phyloP scores from a whole-genome alignment of 92 coral and sea anemone species.

The Plumapathes pennacea region DNA sequence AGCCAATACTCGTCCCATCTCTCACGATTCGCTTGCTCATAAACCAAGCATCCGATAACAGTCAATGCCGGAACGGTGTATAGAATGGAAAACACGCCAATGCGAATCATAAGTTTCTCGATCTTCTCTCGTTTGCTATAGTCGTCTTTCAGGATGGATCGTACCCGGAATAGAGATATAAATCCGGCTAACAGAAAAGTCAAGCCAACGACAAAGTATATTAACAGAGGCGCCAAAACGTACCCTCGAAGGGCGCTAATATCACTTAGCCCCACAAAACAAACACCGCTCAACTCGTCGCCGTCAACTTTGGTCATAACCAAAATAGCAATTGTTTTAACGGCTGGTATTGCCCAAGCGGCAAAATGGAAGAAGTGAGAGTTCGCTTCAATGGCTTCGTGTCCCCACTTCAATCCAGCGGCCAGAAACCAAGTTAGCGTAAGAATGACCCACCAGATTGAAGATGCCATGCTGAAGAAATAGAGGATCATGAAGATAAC shows the following conservation, averaged over 20 bases:
- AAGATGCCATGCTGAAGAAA: slow-evolving; percentile 98
- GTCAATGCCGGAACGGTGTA: slow-evolving; percentile 95
- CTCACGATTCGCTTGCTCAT: slow-evolving; percentile 92
- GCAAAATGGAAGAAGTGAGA: slow-evolving; percentile 99
- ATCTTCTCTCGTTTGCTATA: slow-evolving; percentile 94
- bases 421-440: slow-evolving; percentile 98
- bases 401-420: slow-evolving; percentile 99
- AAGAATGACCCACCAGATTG: slow-evolving; percentile 98
- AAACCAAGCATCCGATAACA: slow-evolving; percentile 89
- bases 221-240: slow-evolving; percentile 89
- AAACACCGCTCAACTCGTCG: slow-evolving; percentile 95
- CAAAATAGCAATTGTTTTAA: slow-evolving; percentile 93
- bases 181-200: slow-evolving; percentile 94
- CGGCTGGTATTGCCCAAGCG: slow-evolving; percentile 99
- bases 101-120: slow-evolving; percentile 98
- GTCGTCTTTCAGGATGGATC: slow-evolving; percentile 92
- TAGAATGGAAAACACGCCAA: slow-evolving; percentile 94
- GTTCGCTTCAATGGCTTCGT: slow-evolving; percentile 99
- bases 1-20: slow-evolving; percentile 86
- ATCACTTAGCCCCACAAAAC: slow-evolving; percentile 94
- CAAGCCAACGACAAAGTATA: slow-evolving; percentile 90
- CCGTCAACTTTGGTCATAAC: slow-evolving; percentile 97
- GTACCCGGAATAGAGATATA: slow-evolving; percentile 88
- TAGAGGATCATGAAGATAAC: slow-evolving; percentile 94
- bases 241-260: slow-evolving; percentile 87